Conservation (phyloP, 2,797 vertebrate genomes). For the Danio jaintianensis region DNA sequence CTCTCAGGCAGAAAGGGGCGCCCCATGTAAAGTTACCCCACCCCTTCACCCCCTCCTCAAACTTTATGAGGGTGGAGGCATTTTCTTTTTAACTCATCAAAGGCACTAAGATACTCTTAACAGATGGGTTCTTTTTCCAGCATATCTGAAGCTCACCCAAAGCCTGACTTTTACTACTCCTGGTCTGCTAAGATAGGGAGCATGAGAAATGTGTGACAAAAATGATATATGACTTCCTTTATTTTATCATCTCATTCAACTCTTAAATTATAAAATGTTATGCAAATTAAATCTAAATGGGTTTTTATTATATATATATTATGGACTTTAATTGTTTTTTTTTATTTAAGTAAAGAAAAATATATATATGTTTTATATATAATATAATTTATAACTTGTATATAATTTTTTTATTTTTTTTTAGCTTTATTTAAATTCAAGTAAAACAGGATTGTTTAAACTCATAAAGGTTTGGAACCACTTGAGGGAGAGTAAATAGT, state of each 20-base stretch:
- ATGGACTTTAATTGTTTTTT: background rate
- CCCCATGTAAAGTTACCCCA: constrained; percentile 29
- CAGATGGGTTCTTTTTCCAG: constrained; percentile 54
- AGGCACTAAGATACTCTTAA: constrained; percentile 22
- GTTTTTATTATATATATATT: too few relatives aligned
- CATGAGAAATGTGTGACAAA: background rate
- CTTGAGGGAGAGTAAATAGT: too few relatives aligned
- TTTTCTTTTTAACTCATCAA: constrained; percentile 4
- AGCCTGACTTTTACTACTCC: constrained; percentile 13
- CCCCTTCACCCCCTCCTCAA: constrained; percentile 17
- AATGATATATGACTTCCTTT: constrained; percentile 41
- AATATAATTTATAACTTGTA: too few relatives aligned
- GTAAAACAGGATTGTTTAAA: too few relatives aligned
- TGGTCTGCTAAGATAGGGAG: constrained; percentile 11
- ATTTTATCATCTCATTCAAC: background rate
- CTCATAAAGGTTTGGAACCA: too few relatives aligned
- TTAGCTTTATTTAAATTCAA: too few relatives aligned
- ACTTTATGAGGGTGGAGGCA: background rate
- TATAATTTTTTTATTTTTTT: too few relatives aligned
- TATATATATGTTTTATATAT: too few relatives aligned
- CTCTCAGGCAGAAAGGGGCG: constrained; percentile 54
- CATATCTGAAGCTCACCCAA: constrained; percentile 24
- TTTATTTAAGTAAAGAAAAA: too few relatives aligned
- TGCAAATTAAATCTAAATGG: too few relatives aligned
- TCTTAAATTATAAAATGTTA: too few relatives aligned